Conservation (phyloP, 2,797 vertebrate species). For the Hypotaenidia philippensis region DNA sequence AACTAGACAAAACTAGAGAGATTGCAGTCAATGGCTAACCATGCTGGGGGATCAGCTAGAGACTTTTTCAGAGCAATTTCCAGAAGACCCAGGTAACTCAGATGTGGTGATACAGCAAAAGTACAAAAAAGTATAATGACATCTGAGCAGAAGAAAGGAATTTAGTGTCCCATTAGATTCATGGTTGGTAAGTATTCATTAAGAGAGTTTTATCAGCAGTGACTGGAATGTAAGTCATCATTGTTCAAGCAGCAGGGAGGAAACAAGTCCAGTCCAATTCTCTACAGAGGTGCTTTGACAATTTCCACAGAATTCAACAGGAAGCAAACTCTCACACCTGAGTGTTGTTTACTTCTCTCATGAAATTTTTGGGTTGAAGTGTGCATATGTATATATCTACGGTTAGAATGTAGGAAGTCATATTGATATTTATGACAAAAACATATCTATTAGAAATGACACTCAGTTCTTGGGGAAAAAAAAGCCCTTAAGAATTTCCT, state of each 20-base stretch:
- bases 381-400: background rate
- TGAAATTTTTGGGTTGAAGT: background rate
- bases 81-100: background rate
- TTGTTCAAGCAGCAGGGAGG: background rate
- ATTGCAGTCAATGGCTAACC: background rate
- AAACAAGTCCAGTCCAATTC: background rate
- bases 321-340: background rate
- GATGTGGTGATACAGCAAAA: background rate
- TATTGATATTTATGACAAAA: background rate
- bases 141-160: background rate
- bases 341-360: background rate
- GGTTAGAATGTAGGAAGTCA: background rate
- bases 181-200: background rate
- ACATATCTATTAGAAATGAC: background rate
- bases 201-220: background rate
- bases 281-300: background rate
- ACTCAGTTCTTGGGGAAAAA: background rate
- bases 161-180: background rate
- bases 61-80: slow-evolving; percentile 1
- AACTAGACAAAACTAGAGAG: background rate
- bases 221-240: background rate
- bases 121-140: background rate
- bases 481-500: background rate
- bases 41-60: background rate
- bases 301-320: background rate